Conservation (phyloP, 2,797 vertebrate genomes). For the Acipenser oxyrinchus region DNA sequence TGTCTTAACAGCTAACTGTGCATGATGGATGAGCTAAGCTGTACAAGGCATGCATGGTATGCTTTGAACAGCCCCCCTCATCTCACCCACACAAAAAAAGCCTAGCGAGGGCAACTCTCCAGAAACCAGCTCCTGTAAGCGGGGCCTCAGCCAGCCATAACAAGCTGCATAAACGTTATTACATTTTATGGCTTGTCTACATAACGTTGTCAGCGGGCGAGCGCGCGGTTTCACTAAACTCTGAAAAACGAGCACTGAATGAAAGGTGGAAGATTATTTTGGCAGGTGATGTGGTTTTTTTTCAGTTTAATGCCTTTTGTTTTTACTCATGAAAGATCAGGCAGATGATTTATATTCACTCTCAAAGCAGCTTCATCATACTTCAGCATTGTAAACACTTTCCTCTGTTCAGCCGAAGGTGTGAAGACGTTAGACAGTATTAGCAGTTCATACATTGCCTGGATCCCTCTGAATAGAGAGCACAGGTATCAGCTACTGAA, state of each 20-base stretch:
- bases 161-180: conserved; percentile 73
- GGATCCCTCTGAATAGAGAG: conserved; percentile 45
- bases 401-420: conserved; percentile 52
- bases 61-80: conserved; percentile 32
- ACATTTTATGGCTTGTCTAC: conserved; percentile 68
- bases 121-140: neutral
- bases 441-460: conserved; percentile 55
- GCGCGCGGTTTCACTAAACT: conserved; percentile 61
- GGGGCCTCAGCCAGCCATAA: conserved; percentile 59
- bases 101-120: too few relatives aligned
- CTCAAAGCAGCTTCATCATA: conserved; percentile 22
- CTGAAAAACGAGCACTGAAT: conserved; percentile 66
- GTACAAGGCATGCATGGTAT: conserved; percentile 49
- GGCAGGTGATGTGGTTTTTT: conserved; percentile 38
- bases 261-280: conserved; percentile 65
- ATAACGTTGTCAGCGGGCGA: conserved; percentile 63
- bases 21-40: conserved; percentile 59
- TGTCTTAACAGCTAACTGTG: conserved; percentile 67
- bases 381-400: conserved; percentile 42
- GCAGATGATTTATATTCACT: conserved; percentile 31
- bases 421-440: conserved; percentile 61
- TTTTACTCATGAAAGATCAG: conserved; percentile 16
- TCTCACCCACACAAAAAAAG: too few relatives aligned
- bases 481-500: conserved; percentile 3
- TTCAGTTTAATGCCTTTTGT: conserved; percentile 24